Conservation (phyloP, 2,797 vertebrate genomes). For the Petrocephalus schoutedeni region DNA sequence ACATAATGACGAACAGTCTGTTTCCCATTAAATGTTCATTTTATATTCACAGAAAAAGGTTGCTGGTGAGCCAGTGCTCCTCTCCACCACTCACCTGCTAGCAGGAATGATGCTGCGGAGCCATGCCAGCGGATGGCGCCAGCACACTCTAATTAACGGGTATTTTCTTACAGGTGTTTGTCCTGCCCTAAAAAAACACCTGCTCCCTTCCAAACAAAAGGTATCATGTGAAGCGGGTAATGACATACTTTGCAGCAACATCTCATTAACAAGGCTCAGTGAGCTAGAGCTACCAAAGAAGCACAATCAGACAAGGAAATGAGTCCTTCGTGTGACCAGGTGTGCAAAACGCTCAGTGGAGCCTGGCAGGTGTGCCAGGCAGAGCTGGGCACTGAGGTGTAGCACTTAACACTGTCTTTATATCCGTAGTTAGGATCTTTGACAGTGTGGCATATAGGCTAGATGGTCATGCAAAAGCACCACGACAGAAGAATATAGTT, state of each 20-base stretch:
- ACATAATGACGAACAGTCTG: background rate
- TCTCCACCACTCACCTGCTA: background rate
- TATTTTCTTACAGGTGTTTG: conserved; percentile 9
- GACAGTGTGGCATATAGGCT: background rate
- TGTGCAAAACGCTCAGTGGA: background rate
- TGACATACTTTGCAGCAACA: background rate
- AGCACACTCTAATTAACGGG: background rate
- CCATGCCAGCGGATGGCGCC: background rate
- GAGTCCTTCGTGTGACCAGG: background rate
- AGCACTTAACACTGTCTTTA: background rate
- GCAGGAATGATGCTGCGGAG: background rate
- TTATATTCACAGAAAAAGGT: background rate
- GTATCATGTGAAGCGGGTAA: background rate
- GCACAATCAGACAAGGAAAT: background rate
- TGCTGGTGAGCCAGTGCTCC: background rate
- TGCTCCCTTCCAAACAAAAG: background rate
- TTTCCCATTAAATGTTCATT: background rate
- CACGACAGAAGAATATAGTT: background rate
- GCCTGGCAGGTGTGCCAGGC: background rate
- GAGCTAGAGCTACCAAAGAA: background rate
- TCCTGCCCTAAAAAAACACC: background rate
- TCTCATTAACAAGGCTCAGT: background rate
- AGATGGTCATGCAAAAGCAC: background rate
- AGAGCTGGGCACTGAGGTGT: background rate
- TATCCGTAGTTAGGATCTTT: background rate